Conservation (phyloP, 2,113 vertebrate species). For the Gnathonemus longibarbis region DNA sequence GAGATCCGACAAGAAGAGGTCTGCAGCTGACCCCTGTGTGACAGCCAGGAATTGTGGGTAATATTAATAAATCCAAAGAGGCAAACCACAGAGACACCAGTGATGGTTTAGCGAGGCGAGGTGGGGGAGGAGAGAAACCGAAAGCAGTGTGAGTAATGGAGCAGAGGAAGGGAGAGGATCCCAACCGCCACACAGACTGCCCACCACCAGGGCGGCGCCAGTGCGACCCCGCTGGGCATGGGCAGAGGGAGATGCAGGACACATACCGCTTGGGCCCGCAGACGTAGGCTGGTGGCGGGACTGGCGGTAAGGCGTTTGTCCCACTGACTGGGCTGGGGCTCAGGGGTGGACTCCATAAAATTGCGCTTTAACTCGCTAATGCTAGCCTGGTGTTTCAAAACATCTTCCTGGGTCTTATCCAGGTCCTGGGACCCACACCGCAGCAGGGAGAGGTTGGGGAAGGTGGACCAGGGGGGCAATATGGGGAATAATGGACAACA, state of each 20-base stretch:
- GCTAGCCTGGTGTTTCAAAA: conserved; percentile 99
- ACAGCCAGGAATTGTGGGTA: conserved; percentile 29
- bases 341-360: conserved; percentile 97
- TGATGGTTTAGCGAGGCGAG: neutral
- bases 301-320: conserved; percentile 95
- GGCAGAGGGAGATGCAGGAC: conserved; percentile 34
- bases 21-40: neutral
- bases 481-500: conserved; percentile 54
- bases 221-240: neutral
- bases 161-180: neutral
- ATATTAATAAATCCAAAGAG: conserved; percentile 22
- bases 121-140: neutral
- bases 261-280: conserved; percentile 92
- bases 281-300: conserved; percentile 77
- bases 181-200: neutral
- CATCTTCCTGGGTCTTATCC: conserved; percentile 97
- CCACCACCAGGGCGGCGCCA: neutral
- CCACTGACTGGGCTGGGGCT: conserved; percentile 94
- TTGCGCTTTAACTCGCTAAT: conserved; percentile 99
- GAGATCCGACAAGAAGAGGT: neutral
- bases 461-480: conserved; percentile 43
- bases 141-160: neutral
- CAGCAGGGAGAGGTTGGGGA: neutral
- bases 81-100: neutral
- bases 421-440: conserved; percentile 76